Evolutionary conservation across 2,113 vertebrate genomes (phyloP), one percentile per base, ranked within the genome.

Genomic region (Condylura cristata): DNA sequence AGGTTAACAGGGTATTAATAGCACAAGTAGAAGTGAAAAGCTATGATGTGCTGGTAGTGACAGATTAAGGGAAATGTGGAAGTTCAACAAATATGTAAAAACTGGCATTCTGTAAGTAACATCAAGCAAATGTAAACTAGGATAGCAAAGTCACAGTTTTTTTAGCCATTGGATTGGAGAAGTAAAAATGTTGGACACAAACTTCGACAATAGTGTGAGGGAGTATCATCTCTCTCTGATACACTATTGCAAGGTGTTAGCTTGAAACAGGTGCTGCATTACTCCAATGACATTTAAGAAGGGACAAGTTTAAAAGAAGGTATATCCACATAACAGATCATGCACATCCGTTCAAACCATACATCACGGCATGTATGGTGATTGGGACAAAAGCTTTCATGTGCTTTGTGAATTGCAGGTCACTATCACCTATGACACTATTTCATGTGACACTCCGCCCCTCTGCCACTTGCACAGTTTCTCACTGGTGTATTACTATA

Each of bases 21-120:
- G 87, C 96, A 95, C 72, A 94, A 80, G 89, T 97, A 97, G 97
- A 97, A 96, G 96, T 97, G 95, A 41, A 61, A 97, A 96, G 80
- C 51, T 24, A n/a, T n/a, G 87, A 96, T 96, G 96, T 95, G 46
- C 17, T 66, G 4, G 8, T 13, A 70, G 56, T 32, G 68, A 86
- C 51, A 1, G 65, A 12, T 18, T 18, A 51, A 32, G 71, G 16
- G 53, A 72, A 56, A 85, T 37, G 46, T 4, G 34, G 32, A 80
- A 68, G 4, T 16, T 8, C 41, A 26, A 44, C 37, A 28, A 71
- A n/a, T 12, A 39, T 60, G 13, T 30, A 41, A 34, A 83, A 81
- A 79, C 37, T n/a, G 2, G 26, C 16, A n/a, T 1, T 28, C 20
- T 32, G 48, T 6, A 86, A 86, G 46, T 70, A 76, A 65, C 12